Evolutionary conservation across 2,888 invertebrate species (phyloP).

Genomic region (Leptogaster cylindrica): DNA sequence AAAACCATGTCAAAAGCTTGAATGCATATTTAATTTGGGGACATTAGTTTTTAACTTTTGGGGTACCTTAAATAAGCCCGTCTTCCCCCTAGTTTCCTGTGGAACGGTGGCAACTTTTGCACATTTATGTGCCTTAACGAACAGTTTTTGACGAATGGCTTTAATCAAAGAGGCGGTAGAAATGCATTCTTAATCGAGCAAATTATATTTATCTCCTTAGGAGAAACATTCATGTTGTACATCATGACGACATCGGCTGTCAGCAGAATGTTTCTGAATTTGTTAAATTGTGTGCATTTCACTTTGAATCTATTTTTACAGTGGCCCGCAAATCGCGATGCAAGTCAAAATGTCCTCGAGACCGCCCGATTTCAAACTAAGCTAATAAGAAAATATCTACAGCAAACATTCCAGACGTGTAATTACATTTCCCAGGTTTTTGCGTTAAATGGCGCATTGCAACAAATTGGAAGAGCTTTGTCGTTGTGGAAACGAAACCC

Average conservation of each 20-base stretch:
- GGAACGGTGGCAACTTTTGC: neutral
- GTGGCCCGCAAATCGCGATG: neutral
- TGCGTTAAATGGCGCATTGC: slow-evolving; percentile 11
- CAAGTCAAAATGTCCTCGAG: neutral
- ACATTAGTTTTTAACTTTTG: too few relatives aligned
- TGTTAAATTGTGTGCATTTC: slow-evolving; percentile 20
- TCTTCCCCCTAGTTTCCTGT: too few relatives aligned
- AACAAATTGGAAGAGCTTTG: neutral
- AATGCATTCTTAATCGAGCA: slow-evolving; percentile 48
- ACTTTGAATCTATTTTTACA: slow-evolving; percentile 21
- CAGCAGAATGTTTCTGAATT: slow-evolving; percentile 28
- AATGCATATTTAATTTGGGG: too few relatives aligned
- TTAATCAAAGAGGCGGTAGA: slow-evolving; percentile 50
- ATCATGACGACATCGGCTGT: slow-evolving; percentile 38
- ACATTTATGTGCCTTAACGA: slow-evolving; percentile 44
- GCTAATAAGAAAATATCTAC: slow-evolving; percentile 10
- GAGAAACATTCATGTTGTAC: slow-evolving; percentile 12
- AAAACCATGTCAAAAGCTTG: too few relatives aligned
- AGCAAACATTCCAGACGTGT: slow-evolving; percentile 19
- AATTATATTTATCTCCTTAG: slow-evolving; percentile 47
- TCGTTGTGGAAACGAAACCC: neutral
- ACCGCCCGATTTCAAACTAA: neutral
- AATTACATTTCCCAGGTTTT: neutral
- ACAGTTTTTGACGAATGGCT: slow-evolving; percentile 47
- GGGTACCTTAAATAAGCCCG: too few relatives aligned